Base-by-base conservation (phyloP, 2,113 vertebrate species). In the Varanus komodoensis region DNA sequence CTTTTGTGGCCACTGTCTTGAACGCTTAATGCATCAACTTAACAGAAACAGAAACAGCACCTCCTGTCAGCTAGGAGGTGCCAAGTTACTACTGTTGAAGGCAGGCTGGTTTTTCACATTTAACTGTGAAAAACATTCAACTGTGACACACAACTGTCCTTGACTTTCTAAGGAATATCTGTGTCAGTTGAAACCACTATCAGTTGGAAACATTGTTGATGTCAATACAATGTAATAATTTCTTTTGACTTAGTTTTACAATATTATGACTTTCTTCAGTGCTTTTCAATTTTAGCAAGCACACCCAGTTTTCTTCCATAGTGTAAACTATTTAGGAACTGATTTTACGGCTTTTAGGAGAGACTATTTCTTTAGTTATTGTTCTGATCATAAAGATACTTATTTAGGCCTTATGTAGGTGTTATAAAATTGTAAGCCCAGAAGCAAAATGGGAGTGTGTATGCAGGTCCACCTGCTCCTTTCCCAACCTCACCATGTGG, bases 91-190 rank as follows among this genome's bases (percentile, higher is more conserved):
- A 14, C 75, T 50, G 12, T 17, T 91, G 92, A 84, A 90, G 91
- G 73, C 1, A 0, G 0, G 78, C 87, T 34, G 50, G 75, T 85
- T 91, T 86, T 95, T 91, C n/a, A 2, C 73, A 6, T 92, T 44
- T 29, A 82, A 86, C 50, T 87, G 85, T 44, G 38, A 44, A 44
- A 44, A 44, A 44, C 38, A 44, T 44, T 44, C 3, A 44, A 44
- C 38, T 44, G 38, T 44, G 38, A 44, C 38, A 44, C 38, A 69
- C 87, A 84, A 29, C 21, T 82, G 0, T 92, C 89, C 90, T 93
- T 88, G n/a, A 74, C 87, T 90, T 94, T 86, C 32, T 3, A n/a
- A 88, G 50, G 83, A 93, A 85, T 84, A 93, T 83, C 91, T 95
- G 92, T 92, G 73, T 34, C 27, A 0, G 0, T 1, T 80, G 87